Evolutionary conservation across 2,797 vertebrate genomes (phyloP).

Genomic region (Hozukius guyotensis): DNA sequence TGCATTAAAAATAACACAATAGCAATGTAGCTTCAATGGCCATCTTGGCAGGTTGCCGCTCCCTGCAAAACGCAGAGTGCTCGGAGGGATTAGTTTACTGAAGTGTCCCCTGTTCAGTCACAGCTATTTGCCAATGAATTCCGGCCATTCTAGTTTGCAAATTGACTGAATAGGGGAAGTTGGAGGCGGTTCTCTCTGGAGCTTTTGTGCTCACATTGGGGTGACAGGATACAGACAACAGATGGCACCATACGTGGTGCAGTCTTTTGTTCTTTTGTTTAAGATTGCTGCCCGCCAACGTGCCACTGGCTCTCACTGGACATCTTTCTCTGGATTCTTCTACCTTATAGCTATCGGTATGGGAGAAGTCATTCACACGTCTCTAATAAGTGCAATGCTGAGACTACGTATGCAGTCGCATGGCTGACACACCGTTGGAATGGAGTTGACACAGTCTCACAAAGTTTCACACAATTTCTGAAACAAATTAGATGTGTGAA

Average conservation of each 20-base stretch:
- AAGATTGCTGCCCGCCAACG: constrained; percentile 40
- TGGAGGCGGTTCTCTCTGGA: constrained; percentile 58
- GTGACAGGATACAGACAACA: constrained; percentile 65
- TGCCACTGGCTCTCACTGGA: constrained; percentile 15
- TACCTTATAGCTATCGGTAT: constrained; percentile 3
- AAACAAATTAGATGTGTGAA: background rate
- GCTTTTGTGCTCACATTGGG: constrained; percentile 55
- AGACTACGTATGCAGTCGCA: background rate
- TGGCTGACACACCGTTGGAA: background rate
- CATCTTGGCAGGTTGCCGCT: constrained; percentile 65
- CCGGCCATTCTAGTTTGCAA: constrained; percentile 70
- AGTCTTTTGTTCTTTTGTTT: constrained; percentile 63
- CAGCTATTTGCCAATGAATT: constrained; percentile 73
- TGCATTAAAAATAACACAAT: constrained; percentile 68
- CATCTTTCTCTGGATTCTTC: constrained; percentile 14
- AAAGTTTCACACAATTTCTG: background rate
- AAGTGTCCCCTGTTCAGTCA: constrained; percentile 74
- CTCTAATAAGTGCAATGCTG: background rate
- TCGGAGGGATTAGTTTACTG: constrained; percentile 75
- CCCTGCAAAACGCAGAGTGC: constrained; percentile 67
- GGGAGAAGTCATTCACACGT: constrained; percentile 24
- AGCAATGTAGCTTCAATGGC: constrained; percentile 60
- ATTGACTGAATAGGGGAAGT: constrained; percentile 68
- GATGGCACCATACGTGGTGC: constrained; percentile 49
- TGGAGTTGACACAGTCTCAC: background rate